Conservation (phyloP, 2,113 vertebrate species). For the Etheostoma cragini region DNA sequence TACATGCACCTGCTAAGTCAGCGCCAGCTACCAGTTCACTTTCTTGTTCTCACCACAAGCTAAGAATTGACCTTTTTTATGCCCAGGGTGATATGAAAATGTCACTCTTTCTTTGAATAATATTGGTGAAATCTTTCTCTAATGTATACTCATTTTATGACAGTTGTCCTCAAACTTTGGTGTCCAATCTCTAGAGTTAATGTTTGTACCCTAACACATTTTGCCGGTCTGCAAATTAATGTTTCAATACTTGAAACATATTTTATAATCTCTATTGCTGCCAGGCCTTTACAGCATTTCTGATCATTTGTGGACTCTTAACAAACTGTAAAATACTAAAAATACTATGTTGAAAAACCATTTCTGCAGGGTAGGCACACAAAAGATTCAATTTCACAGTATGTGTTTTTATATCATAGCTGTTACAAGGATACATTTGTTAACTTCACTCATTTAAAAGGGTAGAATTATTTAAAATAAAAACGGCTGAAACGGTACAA, state of each 20-base stretch:
- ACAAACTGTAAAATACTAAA: constrained; percentile 41
- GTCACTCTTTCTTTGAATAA: not conserved
- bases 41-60: constrained; percentile 18
- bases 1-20: constrained; percentile 68
- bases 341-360: constrained; percentile 25
- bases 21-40: constrained; percentile 25
- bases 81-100: constrained; percentile 3
- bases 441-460: not conserved
- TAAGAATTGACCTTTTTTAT: constrained; percentile 14
- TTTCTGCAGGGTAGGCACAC: constrained; percentile 28
- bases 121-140: not conserved
- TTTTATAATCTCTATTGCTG: constrained; percentile 30
- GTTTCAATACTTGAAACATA: constrained; percentile 9
- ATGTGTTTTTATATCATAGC: constrained; percentile 11
- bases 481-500: not conserved
- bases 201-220: not conserved
- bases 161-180: not conserved
- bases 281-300: constrained; percentile 34
- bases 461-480: not conserved
- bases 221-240: constrained; percentile 23
- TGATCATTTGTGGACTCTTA: constrained; percentile 28
- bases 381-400: constrained; percentile 36
- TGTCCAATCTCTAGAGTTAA: not conserved
- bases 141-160: not conserved
- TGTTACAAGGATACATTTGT: not conserved